These are phyloP conservation scores for Gobius niger DNA, from an alignment of 2,113 vertebrate species.

Conservation along the genomic window DNA sequence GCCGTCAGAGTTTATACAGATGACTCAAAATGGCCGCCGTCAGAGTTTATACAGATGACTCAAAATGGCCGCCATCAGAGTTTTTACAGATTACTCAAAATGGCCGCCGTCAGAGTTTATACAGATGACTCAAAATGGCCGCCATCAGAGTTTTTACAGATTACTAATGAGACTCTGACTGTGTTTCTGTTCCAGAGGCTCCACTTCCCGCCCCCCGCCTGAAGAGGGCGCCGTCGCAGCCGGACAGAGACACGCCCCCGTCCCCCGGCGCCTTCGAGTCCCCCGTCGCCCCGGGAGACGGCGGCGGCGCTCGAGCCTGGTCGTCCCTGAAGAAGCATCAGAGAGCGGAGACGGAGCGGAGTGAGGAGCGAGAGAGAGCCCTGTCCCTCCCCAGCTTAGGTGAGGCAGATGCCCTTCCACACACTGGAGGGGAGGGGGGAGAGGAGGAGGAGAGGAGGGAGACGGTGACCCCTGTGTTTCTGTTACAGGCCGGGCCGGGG, in stretches of 20 bases:
- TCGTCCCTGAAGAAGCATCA: conserved; percentile 74
- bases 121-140: no score
- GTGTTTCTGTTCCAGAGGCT: conserved; percentile 58
- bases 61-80: no score
- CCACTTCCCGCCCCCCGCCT: conserved; percentile 82
- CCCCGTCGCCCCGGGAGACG: conserved; percentile 47
- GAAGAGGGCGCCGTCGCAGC: conserved; percentile 82
- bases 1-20: no score
- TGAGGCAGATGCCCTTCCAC: conserved; percentile 54
- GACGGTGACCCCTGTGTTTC: no score
- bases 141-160: no score
- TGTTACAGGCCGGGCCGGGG: no score
- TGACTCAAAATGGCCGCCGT: no score
- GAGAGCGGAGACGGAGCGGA: conserved; percentile 64
- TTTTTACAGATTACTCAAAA: no score
- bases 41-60: no score
- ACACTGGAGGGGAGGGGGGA: neutral
- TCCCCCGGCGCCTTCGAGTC: conserved; percentile 68
- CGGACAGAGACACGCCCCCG: conserved; percentile 72
- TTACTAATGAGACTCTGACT: neutral
- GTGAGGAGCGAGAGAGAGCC: conserved; percentile 74
- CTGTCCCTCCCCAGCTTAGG: conserved; percentile 80
- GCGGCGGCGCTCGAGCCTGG: conserved; percentile 59
- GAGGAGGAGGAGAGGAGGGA: no score
- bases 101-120: no score